Conservation (phyloP, 2,113 vertebrate species). For the Climacteris rufus region DNA sequence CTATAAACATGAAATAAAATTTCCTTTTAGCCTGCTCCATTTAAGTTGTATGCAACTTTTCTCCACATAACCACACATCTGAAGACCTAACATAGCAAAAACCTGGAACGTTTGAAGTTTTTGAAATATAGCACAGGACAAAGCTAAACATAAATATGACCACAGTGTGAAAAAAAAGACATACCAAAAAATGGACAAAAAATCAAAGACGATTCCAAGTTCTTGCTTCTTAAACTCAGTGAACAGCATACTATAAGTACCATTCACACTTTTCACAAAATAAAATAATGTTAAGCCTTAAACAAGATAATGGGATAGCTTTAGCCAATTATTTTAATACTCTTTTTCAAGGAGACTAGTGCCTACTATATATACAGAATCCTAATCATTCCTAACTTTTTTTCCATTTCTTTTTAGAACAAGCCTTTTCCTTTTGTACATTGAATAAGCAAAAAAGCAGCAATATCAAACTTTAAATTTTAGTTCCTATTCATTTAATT, state of each 20-base stretch:
- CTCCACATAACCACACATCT: neutral
- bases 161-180: neutral
- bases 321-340: neutral
- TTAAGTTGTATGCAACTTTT: conserved; percentile 34
- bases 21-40: neutral
- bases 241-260: neutral
- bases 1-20: neutral
- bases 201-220: neutral
- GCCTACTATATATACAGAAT: neutral
- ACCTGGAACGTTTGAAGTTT: neutral
- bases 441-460: neutral
- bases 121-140: neutral
- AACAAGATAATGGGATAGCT: neutral
- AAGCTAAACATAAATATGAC: neutral
- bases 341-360: neutral
- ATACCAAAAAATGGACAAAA: neutral
- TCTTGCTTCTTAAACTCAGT: neutral
- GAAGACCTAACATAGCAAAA: neutral
- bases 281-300: neutral
- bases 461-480: neutral
- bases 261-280: neutral
- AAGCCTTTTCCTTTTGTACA: neutral
- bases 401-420: neutral
- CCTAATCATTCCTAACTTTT: neutral
- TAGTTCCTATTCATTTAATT: neutral